Evolutionary conservation across 2,888 invertebrate species (phyloP).

Genomic region (Seira sanloemensis): DNA sequence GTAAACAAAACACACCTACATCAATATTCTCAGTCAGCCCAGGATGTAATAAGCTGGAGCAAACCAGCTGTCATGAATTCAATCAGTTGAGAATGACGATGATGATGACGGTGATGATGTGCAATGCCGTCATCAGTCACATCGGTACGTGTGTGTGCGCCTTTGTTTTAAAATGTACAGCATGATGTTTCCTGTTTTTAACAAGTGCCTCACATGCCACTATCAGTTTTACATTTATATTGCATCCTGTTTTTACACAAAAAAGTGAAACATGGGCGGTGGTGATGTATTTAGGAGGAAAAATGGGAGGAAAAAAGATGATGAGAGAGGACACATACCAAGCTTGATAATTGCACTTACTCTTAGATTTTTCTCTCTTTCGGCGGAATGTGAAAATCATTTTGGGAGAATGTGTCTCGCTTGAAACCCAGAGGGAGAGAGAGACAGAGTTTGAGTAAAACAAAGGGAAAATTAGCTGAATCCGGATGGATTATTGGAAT

Average conservation of each 20-base stretch:
- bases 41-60: conserved; percentile 35
- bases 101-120: neutral
- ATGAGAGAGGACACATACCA: neutral
- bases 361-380: no score
- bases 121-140: conserved; percentile 1
- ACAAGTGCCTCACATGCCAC: conserved; percentile 38
- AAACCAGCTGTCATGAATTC: conserved; percentile 58
- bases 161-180: conserved; percentile 8
- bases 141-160: conserved; percentile 6
- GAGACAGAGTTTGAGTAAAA: neutral
- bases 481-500: no score
- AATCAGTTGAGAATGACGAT: conserved; percentile 29
- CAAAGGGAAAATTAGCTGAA: neutral
- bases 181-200: conserved; percentile 56
- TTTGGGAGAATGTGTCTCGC: neutral
- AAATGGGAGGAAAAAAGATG: conserved; percentile 6
- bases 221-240: neutral
- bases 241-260: conserved; percentile 23
- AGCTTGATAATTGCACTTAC: neutral
- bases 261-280: neutral
- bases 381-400: neutral
- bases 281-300: conserved; percentile 12
- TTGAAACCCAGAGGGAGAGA: neutral
- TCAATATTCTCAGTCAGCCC: neutral
- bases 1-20: conserved; percentile 2